Conservation (phyloP, 2,888 invertebrate genomes). For the Drosophila affinis region DNA sequence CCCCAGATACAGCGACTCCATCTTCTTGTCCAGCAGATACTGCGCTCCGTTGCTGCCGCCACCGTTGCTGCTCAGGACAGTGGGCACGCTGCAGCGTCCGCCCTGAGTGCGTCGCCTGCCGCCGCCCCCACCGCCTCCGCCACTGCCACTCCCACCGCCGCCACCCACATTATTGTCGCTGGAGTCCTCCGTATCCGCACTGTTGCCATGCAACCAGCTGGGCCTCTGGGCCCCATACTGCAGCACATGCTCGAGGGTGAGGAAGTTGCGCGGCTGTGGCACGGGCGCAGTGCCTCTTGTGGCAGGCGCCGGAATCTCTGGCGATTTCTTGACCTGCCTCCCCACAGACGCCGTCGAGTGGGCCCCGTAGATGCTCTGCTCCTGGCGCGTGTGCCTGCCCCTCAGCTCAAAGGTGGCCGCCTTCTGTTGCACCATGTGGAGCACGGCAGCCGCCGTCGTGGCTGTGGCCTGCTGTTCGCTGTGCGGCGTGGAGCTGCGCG, state of each 20-base stretch:
- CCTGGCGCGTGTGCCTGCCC: slow-evolving; percentile 60
- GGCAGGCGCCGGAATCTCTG: slow-evolving; percentile 58
- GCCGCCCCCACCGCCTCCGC: slow-evolving; percentile 32
- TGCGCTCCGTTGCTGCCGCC: slow-evolving; percentile 68
- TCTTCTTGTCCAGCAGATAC: slow-evolving; percentile 83
- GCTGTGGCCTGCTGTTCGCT: slow-evolving; percentile 54
- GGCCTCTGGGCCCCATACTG: slow-evolving; percentile 65
- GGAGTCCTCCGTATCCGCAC: slow-evolving; percentile 80
- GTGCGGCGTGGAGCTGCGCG: slow-evolving; percentile 62
- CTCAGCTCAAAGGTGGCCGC: slow-evolving; percentile 81
- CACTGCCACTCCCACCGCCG: slow-evolving; percentile 45
- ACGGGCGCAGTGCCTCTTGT: slow-evolving; percentile 53
- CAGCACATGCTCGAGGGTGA: slow-evolving; percentile 81
- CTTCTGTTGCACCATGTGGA: slow-evolving; percentile 77
- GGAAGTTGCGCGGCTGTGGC: slow-evolving; percentile 77
- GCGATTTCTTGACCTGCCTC: slow-evolving; percentile 64
- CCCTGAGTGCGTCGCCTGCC: slow-evolving; percentile 60
- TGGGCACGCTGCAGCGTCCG: slow-evolving; percentile 82
- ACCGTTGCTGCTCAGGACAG: slow-evolving; percentile 61
- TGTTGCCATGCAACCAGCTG: slow-evolving; percentile 75
- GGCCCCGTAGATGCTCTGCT: slow-evolving; percentile 51
- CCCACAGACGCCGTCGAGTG: slow-evolving; percentile 77
- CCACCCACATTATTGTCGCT: slow-evolving; percentile 71
- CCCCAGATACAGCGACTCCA: slow-evolving; percentile 83
- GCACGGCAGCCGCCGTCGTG: slow-evolving; percentile 47